Evolutionary conservation across 2,113 vertebrate genomes (phyloP).

Genomic region (Apodemus sylvaticus): DNA sequence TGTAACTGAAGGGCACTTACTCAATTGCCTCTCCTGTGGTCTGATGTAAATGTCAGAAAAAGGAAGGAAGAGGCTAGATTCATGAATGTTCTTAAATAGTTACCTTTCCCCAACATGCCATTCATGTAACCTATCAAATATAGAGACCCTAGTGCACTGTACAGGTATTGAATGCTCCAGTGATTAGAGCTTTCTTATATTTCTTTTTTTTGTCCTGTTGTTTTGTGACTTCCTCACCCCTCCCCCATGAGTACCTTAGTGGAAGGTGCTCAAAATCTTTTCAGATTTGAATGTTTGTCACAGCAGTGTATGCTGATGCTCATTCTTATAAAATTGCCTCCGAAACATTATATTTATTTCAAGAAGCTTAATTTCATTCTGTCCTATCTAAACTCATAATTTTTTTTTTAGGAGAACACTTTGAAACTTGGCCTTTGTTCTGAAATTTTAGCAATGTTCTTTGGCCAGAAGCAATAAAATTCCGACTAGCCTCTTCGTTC

Average conservation of each 20-base stretch:
- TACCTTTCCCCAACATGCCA: background rate
- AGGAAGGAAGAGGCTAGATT: background rate
- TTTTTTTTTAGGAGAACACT: constrained; percentile 53
- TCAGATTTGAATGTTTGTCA: constrained; percentile 8
- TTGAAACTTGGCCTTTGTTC: constrained; percentile 68
- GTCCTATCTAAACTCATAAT: constrained; percentile 9
- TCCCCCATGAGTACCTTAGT: background rate
- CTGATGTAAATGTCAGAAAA: background rate
- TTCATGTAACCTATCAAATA: background rate
- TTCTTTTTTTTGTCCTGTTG: background rate
- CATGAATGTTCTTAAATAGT: background rate
- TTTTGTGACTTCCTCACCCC: background rate
- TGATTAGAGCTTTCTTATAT: background rate
- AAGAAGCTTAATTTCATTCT: constrained; percentile 48
- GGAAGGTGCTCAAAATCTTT: constrained; percentile 19
- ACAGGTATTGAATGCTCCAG: background rate
- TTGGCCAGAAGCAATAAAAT: constrained; percentile 60
- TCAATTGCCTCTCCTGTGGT: background rate
- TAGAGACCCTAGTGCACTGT: background rate
- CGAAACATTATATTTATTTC: constrained; percentile 42
- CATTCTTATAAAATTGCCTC: constrained; percentile 31
- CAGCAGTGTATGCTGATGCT: background rate
- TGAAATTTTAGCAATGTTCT: constrained; percentile 45
- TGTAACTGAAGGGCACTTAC: background rate
- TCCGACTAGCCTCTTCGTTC: constrained; percentile 39